Evolutionary conservation across 2,113 vertebrate species (phyloP).

Genomic region (Indicator maculatus): DNA sequence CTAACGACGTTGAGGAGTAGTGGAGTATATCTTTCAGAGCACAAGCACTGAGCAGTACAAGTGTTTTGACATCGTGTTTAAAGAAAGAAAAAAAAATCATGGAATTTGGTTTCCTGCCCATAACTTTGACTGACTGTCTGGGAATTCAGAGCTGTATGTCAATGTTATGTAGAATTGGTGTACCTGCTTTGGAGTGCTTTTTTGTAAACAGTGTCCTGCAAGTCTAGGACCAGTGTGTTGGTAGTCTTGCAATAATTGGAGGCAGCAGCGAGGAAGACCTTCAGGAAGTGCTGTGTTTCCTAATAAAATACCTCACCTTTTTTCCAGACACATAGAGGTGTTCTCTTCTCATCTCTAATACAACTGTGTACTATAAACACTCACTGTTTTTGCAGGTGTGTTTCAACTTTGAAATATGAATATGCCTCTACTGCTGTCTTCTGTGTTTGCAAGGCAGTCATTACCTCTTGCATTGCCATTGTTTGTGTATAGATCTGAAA

Average conservation of each 20-base stretch:
- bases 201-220: neutral
- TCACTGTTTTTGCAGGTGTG: neutral
- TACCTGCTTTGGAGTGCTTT: neutral
- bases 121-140: constrained; percentile 66
- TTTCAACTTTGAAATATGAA: neutral
- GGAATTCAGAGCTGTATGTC: constrained; percentile 38
- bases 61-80: constrained; percentile 54
- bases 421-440: neutral
- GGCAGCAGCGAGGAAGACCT: neutral
- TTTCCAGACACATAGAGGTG: neutral
- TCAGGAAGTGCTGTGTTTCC: neutral
- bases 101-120: constrained; percentile 50
- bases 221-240: neutral
- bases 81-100: neutral
- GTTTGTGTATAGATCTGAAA: neutral
- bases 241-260: neutral
- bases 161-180: neutral
- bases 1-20: neutral
- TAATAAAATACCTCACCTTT: neutral
- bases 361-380: neutral
- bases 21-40: constrained; percentile 43
- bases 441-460: neutral
- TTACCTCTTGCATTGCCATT: neutral
- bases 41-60: constrained; percentile 19
- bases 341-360: neutral